phyloP scores from a whole-genome alignment of 2,888 invertebrate species.

The Thereva nobilitata region DNA sequence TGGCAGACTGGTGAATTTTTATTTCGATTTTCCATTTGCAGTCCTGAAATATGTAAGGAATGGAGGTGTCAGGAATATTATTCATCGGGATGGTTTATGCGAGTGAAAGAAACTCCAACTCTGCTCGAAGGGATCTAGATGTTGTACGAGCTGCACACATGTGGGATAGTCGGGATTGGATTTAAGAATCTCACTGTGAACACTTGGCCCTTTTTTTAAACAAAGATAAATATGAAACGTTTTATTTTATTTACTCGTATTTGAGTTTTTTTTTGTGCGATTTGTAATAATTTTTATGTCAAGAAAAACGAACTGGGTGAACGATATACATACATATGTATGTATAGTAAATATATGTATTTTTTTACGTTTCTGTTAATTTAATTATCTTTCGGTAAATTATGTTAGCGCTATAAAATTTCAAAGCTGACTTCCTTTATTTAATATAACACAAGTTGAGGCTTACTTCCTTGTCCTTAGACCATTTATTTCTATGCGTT shows the following conservation, averaged over 20 bases:
- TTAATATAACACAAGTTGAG: too few relatives aligned
- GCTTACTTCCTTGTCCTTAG: too few relatives aligned
- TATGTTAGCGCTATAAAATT: too few relatives aligned
- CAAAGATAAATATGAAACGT: neutral
- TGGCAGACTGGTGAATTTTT: constrained; percentile 24
- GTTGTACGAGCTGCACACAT: constrained; percentile 20
- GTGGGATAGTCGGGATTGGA: constrained; percentile 22
- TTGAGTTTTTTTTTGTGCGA: neutral
- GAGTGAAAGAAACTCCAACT: constrained; percentile 25
- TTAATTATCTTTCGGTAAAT: too few relatives aligned
- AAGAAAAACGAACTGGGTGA: constrained; percentile 1
- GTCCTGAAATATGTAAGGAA: constrained; percentile 26
- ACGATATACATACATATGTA: too few relatives aligned
- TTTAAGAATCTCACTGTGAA: neutral
- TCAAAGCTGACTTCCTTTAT: too few relatives aligned
- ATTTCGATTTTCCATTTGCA: constrained; percentile 33
- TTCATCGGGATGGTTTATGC: constrained; percentile 22
- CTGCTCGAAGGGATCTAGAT: constrained; percentile 14
- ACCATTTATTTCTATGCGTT: too few relatives aligned
- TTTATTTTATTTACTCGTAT: too few relatives aligned
- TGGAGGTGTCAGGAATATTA: constrained; percentile 32
- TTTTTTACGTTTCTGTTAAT: too few relatives aligned
- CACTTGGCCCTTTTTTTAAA: neutral
- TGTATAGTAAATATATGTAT: too few relatives aligned
- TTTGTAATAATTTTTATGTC: neutral